Evolutionary conservation across 2,113 vertebrate genomes (phyloP), one percentile per base, ranked within the genome.

Genomic region (Craseonycteris thonglongyai): DNA sequence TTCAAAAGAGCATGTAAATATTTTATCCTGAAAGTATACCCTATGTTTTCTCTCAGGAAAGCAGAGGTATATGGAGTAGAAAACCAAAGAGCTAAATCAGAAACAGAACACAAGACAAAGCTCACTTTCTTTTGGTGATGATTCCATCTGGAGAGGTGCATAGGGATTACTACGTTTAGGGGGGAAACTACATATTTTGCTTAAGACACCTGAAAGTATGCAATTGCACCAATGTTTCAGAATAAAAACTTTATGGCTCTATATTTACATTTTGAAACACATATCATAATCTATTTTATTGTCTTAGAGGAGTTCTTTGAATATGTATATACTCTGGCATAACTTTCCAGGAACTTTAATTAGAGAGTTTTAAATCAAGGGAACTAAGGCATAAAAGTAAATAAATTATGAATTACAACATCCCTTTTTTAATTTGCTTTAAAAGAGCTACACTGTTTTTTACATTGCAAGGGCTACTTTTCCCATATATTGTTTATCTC

Each of bases 1-100:
- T 51, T 87, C 51, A 69, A 86, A 89, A 78, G 47, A 90, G 26
- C 35, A 75, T 83, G 66, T 69, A 87, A 91, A 42, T 94, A 75
- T 59, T 96, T 96, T 92, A 93, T 88, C 42, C 69, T 93, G 65
- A 90, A 87, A 71, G 51, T 58, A 1, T 79, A 79, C 76, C 84
- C 26, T 79, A 38, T 81, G 63, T 83, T 65, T 90, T 88, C 84
- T 93, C 30, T 87, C n/a, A 65, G 80, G 63, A 83, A 91, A 78
- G 35, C 74, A 75, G 38, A 47, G 35, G 35, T 38, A 65, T 24
- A 6, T 79, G 42, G n/a, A 79, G 13, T 12, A 71, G 75, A 74
- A 58, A 96, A 75, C 74, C 0, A 11, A 80, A 87, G n/a, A 89
- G 51, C 49, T 88, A 56, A 75, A 24, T 79, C 94, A 84, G 38